Percentiles rank a stretch among this genome's conserved stretches.
These are phyloP conservation scores for Ia io DNA, from an alignment of 2,113 vertebrate species.

Conservation along the genomic window DNA sequence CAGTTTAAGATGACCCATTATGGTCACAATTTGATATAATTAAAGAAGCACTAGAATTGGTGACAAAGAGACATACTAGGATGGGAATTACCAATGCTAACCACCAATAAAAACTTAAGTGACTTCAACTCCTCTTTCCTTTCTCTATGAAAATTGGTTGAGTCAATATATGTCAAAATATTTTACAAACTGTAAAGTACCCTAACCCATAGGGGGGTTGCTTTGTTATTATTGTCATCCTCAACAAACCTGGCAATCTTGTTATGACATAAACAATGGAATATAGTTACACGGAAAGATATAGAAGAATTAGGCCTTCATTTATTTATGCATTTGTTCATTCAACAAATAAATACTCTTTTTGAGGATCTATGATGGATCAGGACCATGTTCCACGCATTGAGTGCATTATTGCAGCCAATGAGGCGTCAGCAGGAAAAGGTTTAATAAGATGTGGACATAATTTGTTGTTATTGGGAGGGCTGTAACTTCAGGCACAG, in stretches of 20 bases:
- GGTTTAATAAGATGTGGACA: neutral
- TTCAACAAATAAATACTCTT: neutral
- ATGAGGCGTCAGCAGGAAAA: neutral
- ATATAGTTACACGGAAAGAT: neutral
- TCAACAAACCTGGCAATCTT: neutral
- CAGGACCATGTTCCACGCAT: neutral
- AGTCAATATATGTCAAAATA: neutral
- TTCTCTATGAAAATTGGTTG: neutral
- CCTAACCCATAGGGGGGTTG: neutral
- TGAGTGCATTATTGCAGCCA: neutral
- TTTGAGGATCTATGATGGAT: neutral
- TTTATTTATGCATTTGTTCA: neutral
- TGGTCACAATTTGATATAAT: neutral
- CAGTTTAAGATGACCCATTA: neutral
- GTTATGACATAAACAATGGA: neutral
- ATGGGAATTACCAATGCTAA: neutral
- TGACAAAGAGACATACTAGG: neutral
- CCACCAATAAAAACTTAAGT: neutral
- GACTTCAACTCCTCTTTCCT: neutral
- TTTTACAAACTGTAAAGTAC: neutral
- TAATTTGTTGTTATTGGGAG: conserved; percentile 42
- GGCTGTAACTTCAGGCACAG: neutral
- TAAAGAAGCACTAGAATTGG: neutral
- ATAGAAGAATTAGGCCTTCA: neutral
- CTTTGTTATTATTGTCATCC: neutral